A percentile compares a stretch with the other conserved stretches of the same genome.
Evolutionary conservation across 2,888 invertebrate genomes (phyloP).

Genomic region (Rosalia funebris): DNA sequence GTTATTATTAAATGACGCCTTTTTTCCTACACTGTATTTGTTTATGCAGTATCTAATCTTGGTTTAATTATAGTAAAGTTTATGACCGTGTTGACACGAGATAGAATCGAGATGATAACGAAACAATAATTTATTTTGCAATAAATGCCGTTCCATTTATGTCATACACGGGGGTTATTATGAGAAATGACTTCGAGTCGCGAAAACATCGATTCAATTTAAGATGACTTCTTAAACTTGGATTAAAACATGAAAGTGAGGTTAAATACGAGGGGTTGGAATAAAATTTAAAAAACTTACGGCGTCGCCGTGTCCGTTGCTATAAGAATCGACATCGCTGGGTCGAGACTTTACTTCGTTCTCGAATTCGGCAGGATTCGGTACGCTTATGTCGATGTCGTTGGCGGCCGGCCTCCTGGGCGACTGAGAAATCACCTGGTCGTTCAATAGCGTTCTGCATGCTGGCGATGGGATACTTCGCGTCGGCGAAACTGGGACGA

Average conservation of each 20-base stretch:
- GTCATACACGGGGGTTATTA: neutral
- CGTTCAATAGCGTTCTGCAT: slow-evolving; percentile 55
- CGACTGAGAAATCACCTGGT: slow-evolving; percentile 73
- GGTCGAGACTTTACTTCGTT: slow-evolving; percentile 73
- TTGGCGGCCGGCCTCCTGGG: slow-evolving; percentile 74
- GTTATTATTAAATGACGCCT: neutral
- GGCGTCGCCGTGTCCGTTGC: slow-evolving; percentile 68
- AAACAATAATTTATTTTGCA: slow-evolving; percentile 7
- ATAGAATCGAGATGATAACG: slow-evolving; percentile 26
- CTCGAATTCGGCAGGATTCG: slow-evolving; percentile 72
- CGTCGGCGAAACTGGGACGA: slow-evolving; percentile 76
- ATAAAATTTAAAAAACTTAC: too few relatives aligned
- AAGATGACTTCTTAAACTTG: too few relatives aligned
- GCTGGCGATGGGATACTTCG: slow-evolving; percentile 65
- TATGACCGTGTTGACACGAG: slow-evolving; percentile 30
- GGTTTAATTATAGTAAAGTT: slow-evolving; percentile 37
- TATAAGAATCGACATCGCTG: slow-evolving; percentile 67
- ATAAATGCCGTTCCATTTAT: slow-evolving; percentile 21
- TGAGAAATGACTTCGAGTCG: neutral
- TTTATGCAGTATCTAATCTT: slow-evolving; percentile 34
- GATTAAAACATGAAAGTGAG: too few relatives aligned
- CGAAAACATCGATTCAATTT: too few relatives aligned
- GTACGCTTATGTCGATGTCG: slow-evolving; percentile 68
- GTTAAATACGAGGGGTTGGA: too few relatives aligned
- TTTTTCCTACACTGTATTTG: slow-evolving; percentile 10